Percentiles rank a stretch among this genome's conserved stretches.
Conservation (phyloP, 2,797 vertebrate genomes). For the Neosalanx taihuensis region DNA sequence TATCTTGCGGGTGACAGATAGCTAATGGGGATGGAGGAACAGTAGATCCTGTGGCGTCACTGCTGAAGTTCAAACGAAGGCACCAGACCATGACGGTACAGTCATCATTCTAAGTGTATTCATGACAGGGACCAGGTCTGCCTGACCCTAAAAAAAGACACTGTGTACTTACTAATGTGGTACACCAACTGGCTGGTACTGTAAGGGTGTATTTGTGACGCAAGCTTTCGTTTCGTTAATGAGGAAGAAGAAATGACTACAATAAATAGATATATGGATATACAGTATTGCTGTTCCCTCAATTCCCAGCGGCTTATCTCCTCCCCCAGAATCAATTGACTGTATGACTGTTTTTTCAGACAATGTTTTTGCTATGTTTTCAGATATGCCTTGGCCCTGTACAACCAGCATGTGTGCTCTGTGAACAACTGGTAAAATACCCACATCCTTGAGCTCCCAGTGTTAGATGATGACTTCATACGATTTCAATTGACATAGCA, state of each 20-base stretch:
- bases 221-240: too few relatives aligned
- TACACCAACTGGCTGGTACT: too few relatives aligned
- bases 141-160: neutral
- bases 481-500: neutral
- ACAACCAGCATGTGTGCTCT: constrained; percentile 81
- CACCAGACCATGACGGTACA: neutral
- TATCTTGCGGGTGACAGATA: constrained; percentile 17
- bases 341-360: constrained; percentile 2
- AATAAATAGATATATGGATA: too few relatives aligned
- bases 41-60: constrained; percentile 7
- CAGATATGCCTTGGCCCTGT: constrained; percentile 81
- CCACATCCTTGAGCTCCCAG: neutral
- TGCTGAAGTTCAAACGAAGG: constrained; percentile 30
- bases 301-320: neutral
- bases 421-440: constrained; percentile 77
- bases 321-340: neutral
- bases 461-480: neutral
- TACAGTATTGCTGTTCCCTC: too few relatives aligned
- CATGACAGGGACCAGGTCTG: neutral
- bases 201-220: too few relatives aligned
- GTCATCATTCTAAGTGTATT: neutral
- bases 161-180: neutral
- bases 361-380: constrained; percentile 18
- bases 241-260: too few relatives aligned
- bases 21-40: neutral